Percentiles rank a stretch among this genome's conserved stretches.
phyloP scores from a whole-genome alignment of 2,113 vertebrate genomes.

The Seriola dumerili region DNA sequence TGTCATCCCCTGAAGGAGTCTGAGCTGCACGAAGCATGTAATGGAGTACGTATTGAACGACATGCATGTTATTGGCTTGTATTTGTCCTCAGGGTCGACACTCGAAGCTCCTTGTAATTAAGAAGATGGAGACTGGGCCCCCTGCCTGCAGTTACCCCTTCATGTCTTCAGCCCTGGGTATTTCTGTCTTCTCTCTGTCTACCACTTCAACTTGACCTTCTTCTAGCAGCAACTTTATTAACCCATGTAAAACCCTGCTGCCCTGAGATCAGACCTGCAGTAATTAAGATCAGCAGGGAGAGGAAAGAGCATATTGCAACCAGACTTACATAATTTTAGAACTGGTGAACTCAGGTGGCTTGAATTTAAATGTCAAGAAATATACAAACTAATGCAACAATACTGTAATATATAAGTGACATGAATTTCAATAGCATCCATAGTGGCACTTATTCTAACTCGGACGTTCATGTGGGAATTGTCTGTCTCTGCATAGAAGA shows the following conservation, averaged over 20 bases:
- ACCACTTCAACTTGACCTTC: slow-evolving; percentile 46
- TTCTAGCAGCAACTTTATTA: slow-evolving; percentile 43
- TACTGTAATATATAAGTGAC: slow-evolving; percentile 10
- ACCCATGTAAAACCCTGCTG: slow-evolving; percentile 24
- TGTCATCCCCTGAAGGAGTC: slow-evolving; percentile 13
- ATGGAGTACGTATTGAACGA: slow-evolving; percentile 26
- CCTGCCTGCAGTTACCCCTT: slow-evolving; percentile 41
- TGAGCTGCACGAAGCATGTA: slow-evolving; percentile 13
- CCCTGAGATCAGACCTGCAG: slow-evolving; percentile 21
- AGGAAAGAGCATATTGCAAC: neutral
- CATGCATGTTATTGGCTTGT: slow-evolving; percentile 30
- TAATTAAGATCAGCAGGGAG: slow-evolving; percentile 31
- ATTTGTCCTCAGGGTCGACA: slow-evolving; percentile 44
- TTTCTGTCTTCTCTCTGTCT: slow-evolving; percentile 22
- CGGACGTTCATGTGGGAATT: slow-evolving; percentile 10
- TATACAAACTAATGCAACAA: slow-evolving; percentile 23
- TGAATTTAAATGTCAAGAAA: slow-evolving; percentile 61
- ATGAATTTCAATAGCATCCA: neutral
- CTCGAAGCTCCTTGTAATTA: slow-evolving; percentile 57
- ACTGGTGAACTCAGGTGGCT: slow-evolving; percentile 7
- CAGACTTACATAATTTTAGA: slow-evolving; percentile 25
- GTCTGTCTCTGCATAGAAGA: slow-evolving; percentile 2
- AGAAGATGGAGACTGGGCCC: slow-evolving; percentile 43
- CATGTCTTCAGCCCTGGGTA: slow-evolving; percentile 28
- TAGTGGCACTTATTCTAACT: neutral